These are phyloP conservation scores for Palaemon carinicauda DNA, from an alignment of 1,140 invertebrate species.

Conservation along the genomic window DNA sequence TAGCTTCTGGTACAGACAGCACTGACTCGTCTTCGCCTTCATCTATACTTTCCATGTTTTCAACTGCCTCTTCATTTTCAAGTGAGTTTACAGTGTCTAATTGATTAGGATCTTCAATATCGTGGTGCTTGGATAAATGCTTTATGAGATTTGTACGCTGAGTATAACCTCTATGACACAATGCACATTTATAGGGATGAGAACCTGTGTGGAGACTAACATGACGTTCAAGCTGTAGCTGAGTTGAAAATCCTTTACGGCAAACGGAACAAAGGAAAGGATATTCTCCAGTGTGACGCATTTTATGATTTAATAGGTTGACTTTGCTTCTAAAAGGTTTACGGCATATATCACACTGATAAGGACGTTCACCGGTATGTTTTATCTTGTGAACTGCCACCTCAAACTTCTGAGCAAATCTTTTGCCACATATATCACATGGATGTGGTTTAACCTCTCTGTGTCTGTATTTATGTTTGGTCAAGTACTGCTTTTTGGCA, in stretches of 20 bases:
- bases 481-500: constrained; percentile 74
- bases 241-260: constrained; percentile 66
- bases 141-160: constrained; percentile 52
- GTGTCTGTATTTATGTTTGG: constrained; percentile 69
- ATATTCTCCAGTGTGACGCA: constrained; percentile 72
- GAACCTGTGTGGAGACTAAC: constrained; percentile 58
- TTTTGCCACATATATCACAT: constrained; percentile 54
- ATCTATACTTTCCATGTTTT: constrained; percentile 49
- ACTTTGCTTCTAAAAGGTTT: constrained; percentile 58
- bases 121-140: constrained; percentile 52
- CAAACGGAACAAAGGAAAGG: constrained; percentile 62
- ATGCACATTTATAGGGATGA: constrained; percentile 54
- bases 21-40: background rate
- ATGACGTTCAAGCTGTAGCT: constrained; percentile 55
- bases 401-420: constrained; percentile 58
- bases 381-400: constrained; percentile 58
- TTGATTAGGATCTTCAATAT: constrained; percentile 33
- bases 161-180: constrained; percentile 54
- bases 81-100: constrained; percentile 29
- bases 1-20: constrained; percentile 3
- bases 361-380: constrained; percentile 56
- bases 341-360: constrained; percentile 53
- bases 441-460: constrained; percentile 54
- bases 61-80: constrained; percentile 44
- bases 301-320: constrained; percentile 54